Evolutionary conservation across 2,888 invertebrate genomes (phyloP).

Genomic region (Latheticus oryzae): DNA sequence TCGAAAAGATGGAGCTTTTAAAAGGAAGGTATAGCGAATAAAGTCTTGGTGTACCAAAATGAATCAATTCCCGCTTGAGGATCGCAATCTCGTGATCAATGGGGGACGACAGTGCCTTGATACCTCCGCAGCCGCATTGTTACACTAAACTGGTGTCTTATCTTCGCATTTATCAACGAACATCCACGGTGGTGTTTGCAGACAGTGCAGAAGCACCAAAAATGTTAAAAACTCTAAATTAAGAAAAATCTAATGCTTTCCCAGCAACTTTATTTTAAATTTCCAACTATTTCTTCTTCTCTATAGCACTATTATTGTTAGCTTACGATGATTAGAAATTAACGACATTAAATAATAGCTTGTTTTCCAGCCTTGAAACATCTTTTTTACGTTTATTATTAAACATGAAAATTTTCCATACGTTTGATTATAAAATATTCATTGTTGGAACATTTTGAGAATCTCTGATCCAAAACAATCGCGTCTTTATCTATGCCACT

Average conservation of each 20-base stretch:
- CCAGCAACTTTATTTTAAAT: too few species aligned
- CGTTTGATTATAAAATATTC: slow-evolving; percentile 1
- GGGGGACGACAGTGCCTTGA: slow-evolving; percentile 61
- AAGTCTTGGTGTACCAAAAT: slow-evolving; percentile 62
- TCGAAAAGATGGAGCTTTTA: slow-evolving; percentile 2
- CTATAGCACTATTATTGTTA: too few species aligned
- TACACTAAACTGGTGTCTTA: slow-evolving; percentile 60
- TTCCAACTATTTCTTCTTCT: too few species aligned
- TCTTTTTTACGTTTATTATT: too few species aligned
- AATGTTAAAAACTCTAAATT: neutral
- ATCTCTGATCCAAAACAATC: slow-evolving; percentile 58
- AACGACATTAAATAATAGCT: neutral
- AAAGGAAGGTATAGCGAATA: slow-evolving; percentile 24
- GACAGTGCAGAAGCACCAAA: slow-evolving; percentile 39
- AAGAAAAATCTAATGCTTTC: too few species aligned
- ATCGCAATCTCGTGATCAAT: slow-evolving; percentile 63
- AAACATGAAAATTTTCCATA: too few species aligned
- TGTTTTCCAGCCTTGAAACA: neutral
- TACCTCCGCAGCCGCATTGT: slow-evolving; percentile 59
- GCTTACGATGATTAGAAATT: too few species aligned
- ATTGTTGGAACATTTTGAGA: slow-evolving; percentile 49
- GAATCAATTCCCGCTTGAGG: slow-evolving; percentile 64
- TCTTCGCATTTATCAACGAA: slow-evolving; percentile 61
- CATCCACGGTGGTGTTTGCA: slow-evolving; percentile 44
- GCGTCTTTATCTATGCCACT: slow-evolving; percentile 60